Evolutionary conservation across 1,140 invertebrate genomes (phyloP).

Genomic region (Ectropis grisescens): DNA sequence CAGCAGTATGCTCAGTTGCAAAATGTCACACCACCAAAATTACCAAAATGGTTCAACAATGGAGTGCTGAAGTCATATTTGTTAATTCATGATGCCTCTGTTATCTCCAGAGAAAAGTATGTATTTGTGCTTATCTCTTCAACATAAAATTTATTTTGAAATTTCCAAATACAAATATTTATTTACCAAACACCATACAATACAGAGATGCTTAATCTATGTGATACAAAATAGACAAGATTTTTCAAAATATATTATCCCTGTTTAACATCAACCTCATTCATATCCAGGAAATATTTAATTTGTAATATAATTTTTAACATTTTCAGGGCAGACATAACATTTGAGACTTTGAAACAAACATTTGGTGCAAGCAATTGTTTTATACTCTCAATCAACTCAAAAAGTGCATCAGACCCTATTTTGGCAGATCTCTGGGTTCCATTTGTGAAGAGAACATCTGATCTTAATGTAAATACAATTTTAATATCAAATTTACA

Average conservation of each 20-base stretch:
- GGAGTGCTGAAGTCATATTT: slow-evolving; percentile 91
- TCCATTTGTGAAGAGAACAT: slow-evolving; percentile 78
- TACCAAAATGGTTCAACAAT: slow-evolving; percentile 92
- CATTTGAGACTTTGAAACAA: slow-evolving; percentile 87
- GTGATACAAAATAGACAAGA: too few species aligned
- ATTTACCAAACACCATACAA: too few species aligned
- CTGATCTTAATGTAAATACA: slow-evolving; percentile 59
- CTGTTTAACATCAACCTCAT: too few species aligned
- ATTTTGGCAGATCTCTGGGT: slow-evolving; percentile 86
- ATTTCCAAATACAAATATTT: slow-evolving; percentile 1
- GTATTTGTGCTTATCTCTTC: too few species aligned
- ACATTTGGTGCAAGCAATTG: slow-evolving; percentile 88
- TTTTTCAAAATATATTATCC: too few species aligned
- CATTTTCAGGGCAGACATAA: slow-evolving; percentile 79
- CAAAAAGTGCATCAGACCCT: slow-evolving; percentile 72
- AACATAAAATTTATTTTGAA: too few species aligned
- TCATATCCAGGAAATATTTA: too few species aligned
- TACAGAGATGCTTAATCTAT: too few species aligned
- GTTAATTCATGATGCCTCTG: slow-evolving; percentile 83
- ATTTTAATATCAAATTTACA: too few species aligned
- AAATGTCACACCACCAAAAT: slow-evolving; percentile 79
- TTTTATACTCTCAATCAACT: slow-evolving; percentile 91
- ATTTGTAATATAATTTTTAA: background rate
- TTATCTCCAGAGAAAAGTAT: slow-evolving; percentile 50
- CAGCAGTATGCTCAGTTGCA: slow-evolving; percentile 86